These are phyloP conservation scores for Recurvirostra avosetta DNA, from an alignment of 2,113 vertebrate genomes.

Conservation along the genomic window DNA sequence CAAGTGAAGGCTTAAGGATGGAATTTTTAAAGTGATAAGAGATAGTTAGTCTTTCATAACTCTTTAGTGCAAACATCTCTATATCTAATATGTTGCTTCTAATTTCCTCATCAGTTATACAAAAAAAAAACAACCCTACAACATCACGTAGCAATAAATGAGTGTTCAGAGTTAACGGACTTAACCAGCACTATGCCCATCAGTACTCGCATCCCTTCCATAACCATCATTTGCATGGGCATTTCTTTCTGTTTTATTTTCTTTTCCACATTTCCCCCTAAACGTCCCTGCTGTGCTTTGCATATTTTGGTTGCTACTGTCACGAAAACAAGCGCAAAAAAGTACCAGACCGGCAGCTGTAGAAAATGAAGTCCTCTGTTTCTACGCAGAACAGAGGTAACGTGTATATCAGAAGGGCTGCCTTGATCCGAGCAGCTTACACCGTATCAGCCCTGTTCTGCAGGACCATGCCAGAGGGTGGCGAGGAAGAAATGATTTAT, in stretches of 20 bases:
- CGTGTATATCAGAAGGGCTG: neutral
- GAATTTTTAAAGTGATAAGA: neutral
- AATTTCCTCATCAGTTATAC: neutral
- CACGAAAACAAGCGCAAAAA: neutral
- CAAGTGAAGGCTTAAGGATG: neutral
- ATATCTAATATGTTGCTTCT: fast-evolving
- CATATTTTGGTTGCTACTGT: neutral
- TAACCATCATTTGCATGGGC: fast-evolving
- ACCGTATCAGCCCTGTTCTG: neutral
- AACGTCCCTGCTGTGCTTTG: fast-evolving
- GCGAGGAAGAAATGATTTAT: neutral
- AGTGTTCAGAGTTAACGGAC: fast-evolving
- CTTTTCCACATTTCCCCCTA: neutral
- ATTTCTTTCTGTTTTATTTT: neutral
- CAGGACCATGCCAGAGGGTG: neutral
- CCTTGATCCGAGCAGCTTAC: neutral
- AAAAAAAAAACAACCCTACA: neutral
- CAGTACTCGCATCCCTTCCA: neutral
- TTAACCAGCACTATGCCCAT: fast-evolving
- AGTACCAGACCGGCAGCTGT: neutral
- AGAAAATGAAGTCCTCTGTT: neutral
- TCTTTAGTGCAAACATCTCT: neutral
- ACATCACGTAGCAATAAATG: fast-evolving
- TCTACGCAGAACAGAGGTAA: neutral
- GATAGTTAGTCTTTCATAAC: neutral